Evolutionary conservation across 1,140 invertebrate genomes (phyloP), one percentile per base, ranked within the genome.

Genomic region (Maconellicoccus hirsutus): DNA sequence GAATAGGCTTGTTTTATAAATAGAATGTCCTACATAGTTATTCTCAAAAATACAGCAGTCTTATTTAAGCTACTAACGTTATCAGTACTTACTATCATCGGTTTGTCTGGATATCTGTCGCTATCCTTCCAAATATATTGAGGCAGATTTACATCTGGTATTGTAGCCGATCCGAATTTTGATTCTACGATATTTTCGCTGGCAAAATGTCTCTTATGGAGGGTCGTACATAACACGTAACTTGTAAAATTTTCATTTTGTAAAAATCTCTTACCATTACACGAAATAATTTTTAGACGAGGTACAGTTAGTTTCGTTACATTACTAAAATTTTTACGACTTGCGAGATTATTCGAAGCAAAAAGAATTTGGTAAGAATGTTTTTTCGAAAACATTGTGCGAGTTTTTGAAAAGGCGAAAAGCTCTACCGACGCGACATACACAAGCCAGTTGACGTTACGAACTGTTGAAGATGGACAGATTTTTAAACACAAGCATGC

Each of bases 101-200:
- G 82, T 72, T 80, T 78, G 72, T 85, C 81, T 2, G 77, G 76
- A 79, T 80, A 83, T 71, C 79, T 74, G 61, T 82, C 80, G 25
- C 80, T 71, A 71, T 84, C 79, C 71, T 78, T 78, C 77, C 83
- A 85, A 29, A 84, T 76, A 76, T 79, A 80, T 27, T 85, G 80
- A 23, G 82, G 81, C 21, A 85, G 75, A 66, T 81, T 80, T 74
- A 82, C 76, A 21, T 81, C 81, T 0, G 81, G 80, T 33, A 81
- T 77, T 73, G 78, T 75, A 25, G 83, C 79, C 75, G 81, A 78
- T 74, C 81, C 81, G 74, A 79, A 82, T 14, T 81, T 81, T 2
- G 83, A 83, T 70, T 75, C 74, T 29, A 74, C 22, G 25, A 76
- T 10, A 23, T 26, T 23, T 10, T 66, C 61, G 25, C 61, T 26